Evolutionary conservation across 1,140 invertebrate species (phyloP).

Genomic region (Caerostris extrusa): DNA sequence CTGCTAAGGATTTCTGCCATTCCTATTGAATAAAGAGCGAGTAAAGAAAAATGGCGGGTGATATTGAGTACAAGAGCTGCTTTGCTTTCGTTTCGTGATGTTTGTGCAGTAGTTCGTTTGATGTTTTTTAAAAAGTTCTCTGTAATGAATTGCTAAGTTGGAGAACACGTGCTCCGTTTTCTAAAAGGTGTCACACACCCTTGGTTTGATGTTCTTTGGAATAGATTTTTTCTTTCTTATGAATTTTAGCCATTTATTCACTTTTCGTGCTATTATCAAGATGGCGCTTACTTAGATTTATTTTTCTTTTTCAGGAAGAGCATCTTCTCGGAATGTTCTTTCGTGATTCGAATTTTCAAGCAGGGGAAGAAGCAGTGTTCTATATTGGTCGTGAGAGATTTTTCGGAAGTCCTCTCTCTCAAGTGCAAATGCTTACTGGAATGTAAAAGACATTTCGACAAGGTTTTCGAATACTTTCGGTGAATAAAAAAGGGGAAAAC

Average conservation of each 20-base stretch:
- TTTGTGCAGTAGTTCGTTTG: background rate
- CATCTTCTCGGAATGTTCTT: background rate
- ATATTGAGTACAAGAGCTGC: background rate
- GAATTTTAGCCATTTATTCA: background rate
- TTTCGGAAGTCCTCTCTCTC: background rate
- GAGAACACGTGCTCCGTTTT: slow-evolving; percentile 7
- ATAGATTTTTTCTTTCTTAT: background rate
- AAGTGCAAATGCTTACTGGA: background rate
- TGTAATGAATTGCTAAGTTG: background rate
- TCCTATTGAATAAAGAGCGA: background rate
- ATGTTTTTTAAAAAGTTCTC: background rate
- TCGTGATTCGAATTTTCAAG: slow-evolving; percentile 4
- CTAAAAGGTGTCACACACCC: slow-evolving; percentile 8
- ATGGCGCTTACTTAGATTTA: background rate
- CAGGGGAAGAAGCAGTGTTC: background rate
- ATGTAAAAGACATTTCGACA: too few species aligned
- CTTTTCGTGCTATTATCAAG: background rate
- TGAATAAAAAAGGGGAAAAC: too few species aligned
- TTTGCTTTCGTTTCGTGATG: background rate
- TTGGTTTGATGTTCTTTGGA: background rate
- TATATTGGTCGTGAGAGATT: background rate
- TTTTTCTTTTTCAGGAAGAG: background rate
- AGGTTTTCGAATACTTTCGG: too few species aligned
- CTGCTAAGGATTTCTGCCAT: background rate
- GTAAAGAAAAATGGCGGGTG: background rate